Evolutionary conservation across 2,113 vertebrate species (phyloP).

Genomic region (Caretta caretta): DNA sequence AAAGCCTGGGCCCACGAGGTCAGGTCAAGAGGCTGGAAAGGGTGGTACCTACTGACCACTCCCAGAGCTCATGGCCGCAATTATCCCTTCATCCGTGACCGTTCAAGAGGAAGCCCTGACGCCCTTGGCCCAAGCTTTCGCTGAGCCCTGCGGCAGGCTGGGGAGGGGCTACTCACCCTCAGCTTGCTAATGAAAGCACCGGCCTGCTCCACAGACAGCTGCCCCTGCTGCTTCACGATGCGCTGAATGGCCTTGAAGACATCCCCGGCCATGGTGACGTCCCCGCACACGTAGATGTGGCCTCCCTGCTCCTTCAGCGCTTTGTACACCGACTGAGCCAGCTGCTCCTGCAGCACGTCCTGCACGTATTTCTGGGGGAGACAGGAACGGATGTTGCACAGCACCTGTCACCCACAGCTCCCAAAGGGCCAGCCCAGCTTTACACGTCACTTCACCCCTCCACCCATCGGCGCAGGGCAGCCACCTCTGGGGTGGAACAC

Average conservation of each 20-base stretch:
- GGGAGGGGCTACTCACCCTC: constrained; percentile 79
- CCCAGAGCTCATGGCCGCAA: rapidly evolving
- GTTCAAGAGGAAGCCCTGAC: not conserved
- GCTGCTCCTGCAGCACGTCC: constrained; percentile 93
- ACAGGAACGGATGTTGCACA: not conserved
- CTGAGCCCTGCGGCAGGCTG: rapidly evolving
- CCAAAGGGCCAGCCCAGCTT: rapidly evolving
- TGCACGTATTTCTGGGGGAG: constrained; percentile 94
- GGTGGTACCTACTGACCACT: not conserved
- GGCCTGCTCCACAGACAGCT: constrained; percentile 89
- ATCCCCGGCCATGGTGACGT: constrained; percentile 97
- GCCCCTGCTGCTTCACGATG: constrained; percentile 90
- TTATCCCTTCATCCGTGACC: rapidly evolving
- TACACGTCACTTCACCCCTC: not conserved
- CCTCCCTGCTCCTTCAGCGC: constrained; percentile 92
- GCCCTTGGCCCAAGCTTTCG: not conserved
- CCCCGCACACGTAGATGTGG: constrained; percentile 97
- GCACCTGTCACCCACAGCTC: not conserved
- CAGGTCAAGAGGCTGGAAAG: not conserved
- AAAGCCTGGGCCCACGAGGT: not conserved
- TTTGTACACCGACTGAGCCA: constrained; percentile 89
- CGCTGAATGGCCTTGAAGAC: constrained; percentile 95
- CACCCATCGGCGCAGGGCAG: not conserved
- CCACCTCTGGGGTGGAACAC: rapidly evolving
- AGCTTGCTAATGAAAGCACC: constrained; percentile 95